phyloP scores from a whole-genome alignment of 2,113 vertebrate genomes.

The Etheostoma cragini region DNA sequence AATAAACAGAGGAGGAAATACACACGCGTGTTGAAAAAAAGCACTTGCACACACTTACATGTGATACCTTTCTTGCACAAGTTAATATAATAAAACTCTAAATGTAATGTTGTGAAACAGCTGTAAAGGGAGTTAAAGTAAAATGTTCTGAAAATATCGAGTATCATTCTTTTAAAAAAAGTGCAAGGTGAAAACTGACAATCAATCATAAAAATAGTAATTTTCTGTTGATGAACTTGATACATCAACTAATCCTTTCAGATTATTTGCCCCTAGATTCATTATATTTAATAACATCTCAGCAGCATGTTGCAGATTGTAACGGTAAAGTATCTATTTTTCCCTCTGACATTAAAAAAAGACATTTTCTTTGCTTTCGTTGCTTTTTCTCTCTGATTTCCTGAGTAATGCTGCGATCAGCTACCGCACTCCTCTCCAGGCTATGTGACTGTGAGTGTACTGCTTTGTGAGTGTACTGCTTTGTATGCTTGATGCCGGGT shows the following conservation, averaged over 20 bases:
- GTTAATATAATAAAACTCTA: background rate
- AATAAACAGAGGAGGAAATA: conserved; percentile 24
- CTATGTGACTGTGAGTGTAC: conserved; percentile 49
- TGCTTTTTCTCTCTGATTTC: conserved; percentile 32
- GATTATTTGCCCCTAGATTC: background rate
- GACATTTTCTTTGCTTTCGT: conserved; percentile 6
- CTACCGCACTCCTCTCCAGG: conserved; percentile 63
- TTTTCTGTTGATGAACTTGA: background rate
- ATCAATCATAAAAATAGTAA: background rate
- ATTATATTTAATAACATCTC: background rate
- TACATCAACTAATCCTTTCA: background rate
- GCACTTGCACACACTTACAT: background rate
- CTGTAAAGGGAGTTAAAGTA: background rate
- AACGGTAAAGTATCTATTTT: conserved; percentile 5
- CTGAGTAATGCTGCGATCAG: conserved; percentile 59
- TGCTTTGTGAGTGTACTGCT: conserved; percentile 47
- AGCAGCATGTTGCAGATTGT: background rate
- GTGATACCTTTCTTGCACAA: background rate
- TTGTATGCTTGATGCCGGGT: conserved; percentile 67
- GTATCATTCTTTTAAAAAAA: background rate
- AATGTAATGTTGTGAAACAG: background rate
- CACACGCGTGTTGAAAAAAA: background rate
- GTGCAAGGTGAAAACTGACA: background rate
- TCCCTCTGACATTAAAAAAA: conserved; percentile 19
- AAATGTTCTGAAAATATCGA: background rate